These are phyloP conservation scores for Acanthopagrus latus DNA, from an alignment of 2,797 vertebrate genomes.

Conservation along the genomic window DNA sequence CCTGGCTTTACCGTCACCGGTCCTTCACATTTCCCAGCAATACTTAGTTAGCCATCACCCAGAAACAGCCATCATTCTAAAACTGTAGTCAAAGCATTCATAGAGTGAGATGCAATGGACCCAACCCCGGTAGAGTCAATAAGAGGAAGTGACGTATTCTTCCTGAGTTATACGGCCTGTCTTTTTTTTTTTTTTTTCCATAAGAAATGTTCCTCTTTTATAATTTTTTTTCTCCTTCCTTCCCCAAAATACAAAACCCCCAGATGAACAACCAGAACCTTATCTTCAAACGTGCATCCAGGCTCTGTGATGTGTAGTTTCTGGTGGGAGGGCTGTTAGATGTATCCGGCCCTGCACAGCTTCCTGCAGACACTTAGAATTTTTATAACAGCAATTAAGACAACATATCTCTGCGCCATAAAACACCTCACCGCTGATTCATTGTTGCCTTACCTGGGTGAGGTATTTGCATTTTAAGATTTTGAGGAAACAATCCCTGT, in stretches of 20 bases:
- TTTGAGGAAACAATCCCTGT: background rate
- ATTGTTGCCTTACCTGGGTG: background rate
- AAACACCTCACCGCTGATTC: slow-evolving; percentile 15
- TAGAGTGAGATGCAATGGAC: slow-evolving; percentile 2
- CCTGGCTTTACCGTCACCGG: too few species aligned
- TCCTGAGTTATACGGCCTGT: background rate
- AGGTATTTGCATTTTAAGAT: slow-evolving; percentile 14
- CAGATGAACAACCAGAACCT: background rate
- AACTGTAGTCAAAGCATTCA: background rate
- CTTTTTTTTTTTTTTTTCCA: too few species aligned
- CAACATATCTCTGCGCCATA: background rate
- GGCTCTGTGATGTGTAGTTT: background rate
- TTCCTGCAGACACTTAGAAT: background rate
- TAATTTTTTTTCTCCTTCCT: background rate
- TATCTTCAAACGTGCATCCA: background rate
- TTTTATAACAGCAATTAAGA: background rate
- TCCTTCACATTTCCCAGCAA: background rate
- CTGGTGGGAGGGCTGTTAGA: background rate
- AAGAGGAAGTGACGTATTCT: slow-evolving; percentile 30
- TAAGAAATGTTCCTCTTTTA: background rate
- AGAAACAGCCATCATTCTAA: background rate
- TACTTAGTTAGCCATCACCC: too few species aligned
- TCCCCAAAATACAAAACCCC: background rate
- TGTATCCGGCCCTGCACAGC: too few species aligned
- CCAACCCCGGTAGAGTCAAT: slow-evolving; percentile 12